phyloP scores from a whole-genome alignment of 1,140 invertebrate genomes.

The Drosophila grimshawi region DNA sequence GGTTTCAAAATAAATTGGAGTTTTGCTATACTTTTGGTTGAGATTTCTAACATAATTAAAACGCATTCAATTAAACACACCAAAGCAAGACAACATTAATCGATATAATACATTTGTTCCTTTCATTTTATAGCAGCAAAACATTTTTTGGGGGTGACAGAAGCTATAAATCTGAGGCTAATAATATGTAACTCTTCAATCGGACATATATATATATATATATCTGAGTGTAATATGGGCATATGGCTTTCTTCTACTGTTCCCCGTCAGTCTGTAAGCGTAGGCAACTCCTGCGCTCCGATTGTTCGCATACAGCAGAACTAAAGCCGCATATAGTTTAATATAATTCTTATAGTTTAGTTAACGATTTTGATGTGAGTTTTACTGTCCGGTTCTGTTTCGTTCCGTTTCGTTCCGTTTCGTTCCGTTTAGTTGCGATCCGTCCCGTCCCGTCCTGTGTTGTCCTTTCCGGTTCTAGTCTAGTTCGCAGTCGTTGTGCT shows the following conservation, averaged over 20 bases:
- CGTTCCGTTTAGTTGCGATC: constrained; percentile 7
- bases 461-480: neutral
- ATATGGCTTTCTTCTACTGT: constrained; percentile 3
- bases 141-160: neutral
- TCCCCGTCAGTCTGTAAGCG: constrained; percentile 10
- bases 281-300: neutral
- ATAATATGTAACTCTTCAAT: neutral
- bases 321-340: neutral
- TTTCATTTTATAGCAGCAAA: neutral
- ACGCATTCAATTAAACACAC: constrained; percentile 81
- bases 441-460: constrained; percentile 1
- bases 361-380: constrained; percentile 4
- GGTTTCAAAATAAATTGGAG: constrained; percentile 9
- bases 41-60: constrained; percentile 81
- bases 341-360: constrained; percentile 3
- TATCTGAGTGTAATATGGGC: constrained; percentile 1
- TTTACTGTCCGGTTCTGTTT: constrained; percentile 1
- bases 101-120: constrained; percentile 14
- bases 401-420: neutral
- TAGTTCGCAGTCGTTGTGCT: constrained; percentile 39
- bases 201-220: constrained; percentile 1
- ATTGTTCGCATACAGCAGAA: constrained; percentile 11
- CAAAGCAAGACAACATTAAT: constrained; percentile 67
- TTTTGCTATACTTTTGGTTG: constrained; percentile 65
- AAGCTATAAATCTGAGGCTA: neutral